Percentiles rank a stretch among this genome's conserved stretches.
Evolutionary conservation across 2,888 invertebrate species (phyloP).

Genomic region (Argyra leucocephala): DNA sequence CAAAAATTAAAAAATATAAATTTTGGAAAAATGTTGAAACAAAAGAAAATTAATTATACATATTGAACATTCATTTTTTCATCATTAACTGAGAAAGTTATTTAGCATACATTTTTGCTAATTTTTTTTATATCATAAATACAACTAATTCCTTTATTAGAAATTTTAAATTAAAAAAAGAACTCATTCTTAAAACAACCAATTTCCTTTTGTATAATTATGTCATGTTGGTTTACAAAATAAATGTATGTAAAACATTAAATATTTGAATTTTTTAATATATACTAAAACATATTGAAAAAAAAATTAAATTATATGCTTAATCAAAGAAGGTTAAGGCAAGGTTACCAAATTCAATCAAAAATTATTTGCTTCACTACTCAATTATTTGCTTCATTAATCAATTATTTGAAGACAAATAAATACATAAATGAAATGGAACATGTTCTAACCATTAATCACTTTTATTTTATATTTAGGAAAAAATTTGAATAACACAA

Average conservation of each 20-base stretch:
- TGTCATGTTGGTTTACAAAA: constrained; percentile 2
- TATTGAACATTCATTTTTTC: neutral
- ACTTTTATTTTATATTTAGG: too few relatives aligned
- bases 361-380: too few relatives aligned
- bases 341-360: too few relatives aligned
- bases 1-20: neutral
- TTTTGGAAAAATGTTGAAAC: neutral
- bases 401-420: too few relatives aligned
- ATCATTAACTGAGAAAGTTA: neutral
- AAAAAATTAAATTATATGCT: too few relatives aligned
- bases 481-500: too few relatives aligned
- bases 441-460: too few relatives aligned
- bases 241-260: constrained; percentile 4
- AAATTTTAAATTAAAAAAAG: neutral
- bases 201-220: neutral
- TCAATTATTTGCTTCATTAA: too few relatives aligned
- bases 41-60: neutral
- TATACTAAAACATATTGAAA: too few relatives aligned
- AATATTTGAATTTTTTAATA: neutral
- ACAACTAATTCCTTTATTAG: neutral
- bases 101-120: neutral
- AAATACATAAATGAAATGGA: too few relatives aligned
- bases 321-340: too few relatives aligned
- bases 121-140: neutral
- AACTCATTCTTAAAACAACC: neutral